A percentile compares a stretch with the other conserved stretches of the same genome.
Conservation (phyloP, 2,888 invertebrate genomes). For the Onchidella celtica region DNA sequence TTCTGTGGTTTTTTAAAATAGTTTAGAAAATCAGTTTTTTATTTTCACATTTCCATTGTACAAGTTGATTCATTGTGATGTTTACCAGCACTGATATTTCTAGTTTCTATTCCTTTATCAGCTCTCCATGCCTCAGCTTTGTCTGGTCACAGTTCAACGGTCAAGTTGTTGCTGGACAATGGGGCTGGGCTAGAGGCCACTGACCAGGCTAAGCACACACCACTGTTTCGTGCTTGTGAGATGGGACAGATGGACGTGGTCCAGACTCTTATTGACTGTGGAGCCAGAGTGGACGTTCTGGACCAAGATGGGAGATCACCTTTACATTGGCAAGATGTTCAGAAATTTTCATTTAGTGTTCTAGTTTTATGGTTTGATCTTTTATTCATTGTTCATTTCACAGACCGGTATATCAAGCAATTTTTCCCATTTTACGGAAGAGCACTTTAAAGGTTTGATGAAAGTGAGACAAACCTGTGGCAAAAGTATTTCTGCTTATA, state of each 20-base stretch:
- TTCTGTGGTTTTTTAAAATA: no score
- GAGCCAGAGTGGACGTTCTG: constrained; percentile 75
- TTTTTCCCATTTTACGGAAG: no score
- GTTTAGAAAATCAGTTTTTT: no score
- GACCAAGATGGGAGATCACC: constrained; percentile 79
- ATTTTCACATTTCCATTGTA: no score
- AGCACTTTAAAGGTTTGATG: no score
- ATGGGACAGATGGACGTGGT: constrained; percentile 78
- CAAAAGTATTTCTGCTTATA: no score
- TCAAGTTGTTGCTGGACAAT: constrained; percentile 75
- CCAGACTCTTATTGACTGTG: constrained; percentile 76
- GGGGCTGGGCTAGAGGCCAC: constrained; percentile 74
- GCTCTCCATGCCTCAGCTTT: constrained; percentile 79
- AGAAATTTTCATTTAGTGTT: neutral
- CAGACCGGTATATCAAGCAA: no score
- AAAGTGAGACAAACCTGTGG: no score
- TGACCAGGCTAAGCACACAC: constrained; percentile 78
- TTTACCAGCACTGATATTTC: no score
- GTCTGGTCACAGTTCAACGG: constrained; percentile 77
- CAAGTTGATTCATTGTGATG: no score
- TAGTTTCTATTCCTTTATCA: no score
- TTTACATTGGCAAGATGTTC: constrained; percentile 79
- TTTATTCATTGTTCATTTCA: no score
- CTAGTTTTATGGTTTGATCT: neutral
- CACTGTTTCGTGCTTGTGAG: constrained; percentile 79